Base-by-base conservation (phyloP, 2,888 invertebrate genomes). In the Scaptodrosophila latifasciaeformis region DNA sequence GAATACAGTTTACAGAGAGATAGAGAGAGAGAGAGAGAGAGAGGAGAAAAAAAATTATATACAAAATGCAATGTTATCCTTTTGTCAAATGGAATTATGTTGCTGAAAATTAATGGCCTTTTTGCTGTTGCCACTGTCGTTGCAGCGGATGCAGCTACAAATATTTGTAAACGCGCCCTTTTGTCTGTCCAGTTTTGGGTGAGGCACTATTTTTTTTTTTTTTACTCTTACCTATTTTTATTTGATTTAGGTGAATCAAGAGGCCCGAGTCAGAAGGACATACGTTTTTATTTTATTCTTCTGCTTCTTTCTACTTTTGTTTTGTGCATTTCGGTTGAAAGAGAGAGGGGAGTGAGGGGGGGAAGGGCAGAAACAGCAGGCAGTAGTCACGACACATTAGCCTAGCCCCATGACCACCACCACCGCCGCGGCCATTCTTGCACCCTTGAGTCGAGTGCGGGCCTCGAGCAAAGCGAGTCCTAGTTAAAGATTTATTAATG, bases 101-200 rank as follows among this genome's bases (percentile, higher is more conserved):
- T 77, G 76, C 29, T 49, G 48, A 54, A 54, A 49, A 61, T 69
- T 69, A 66, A 69, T 69, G 66, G 66, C 66, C 69, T 68, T 68
- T 63, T 66, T 34, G 67, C 59, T 65, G 68, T 74, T 21, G 15
- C 15, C 9, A 35, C n/a, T 29, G 4, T n/a, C 10, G 40, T n/a
- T 40, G 40, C 40, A 78, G 30, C 65, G 75, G 75, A 70, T 78
- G 72, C 71, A 72, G 59, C 59, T 62, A 55, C 70, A 80, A 76
- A 77, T 77, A 77, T 77, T 77, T 80, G 78, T 80, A 77, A 72
- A 69, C 76, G 80, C 80, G 78, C 80, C 75, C 71, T 65, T 77
- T 68, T 50, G 34, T 18, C 29, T 31, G 29, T 53, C n/a, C 29
- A 12, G 40, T 17, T 30, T 24, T 29, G 12, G 7, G 13, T n/a